Evolutionary conservation across 2,113 vertebrate genomes (phyloP).

Genomic region (Platycercus adscitus): DNA sequence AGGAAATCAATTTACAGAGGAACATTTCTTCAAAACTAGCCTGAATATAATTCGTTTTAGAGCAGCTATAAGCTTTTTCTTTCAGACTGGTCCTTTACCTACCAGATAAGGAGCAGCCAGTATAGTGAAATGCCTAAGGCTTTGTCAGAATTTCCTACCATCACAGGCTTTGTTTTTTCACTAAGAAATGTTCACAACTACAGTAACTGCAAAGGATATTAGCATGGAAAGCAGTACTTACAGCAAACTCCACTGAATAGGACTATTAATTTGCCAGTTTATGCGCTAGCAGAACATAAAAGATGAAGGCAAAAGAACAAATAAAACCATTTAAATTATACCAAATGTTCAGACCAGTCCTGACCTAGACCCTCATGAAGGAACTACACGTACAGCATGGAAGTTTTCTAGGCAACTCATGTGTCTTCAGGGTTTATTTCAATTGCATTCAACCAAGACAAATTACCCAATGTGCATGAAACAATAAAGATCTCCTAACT

Average conservation of each 20-base stretch:
- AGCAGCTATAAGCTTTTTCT: background rate
- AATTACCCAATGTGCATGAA: background rate
- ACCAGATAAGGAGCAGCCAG: conserved; percentile 10
- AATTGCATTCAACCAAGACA: background rate
- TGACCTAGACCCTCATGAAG: background rate
- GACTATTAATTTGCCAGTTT: background rate
- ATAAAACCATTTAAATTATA: background rate
- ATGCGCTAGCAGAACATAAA: background rate
- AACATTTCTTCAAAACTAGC: background rate
- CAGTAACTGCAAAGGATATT: background rate
- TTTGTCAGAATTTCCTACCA: background rate
- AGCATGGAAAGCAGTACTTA: background rate
- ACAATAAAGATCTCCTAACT: background rate
- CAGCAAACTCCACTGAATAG: background rate
- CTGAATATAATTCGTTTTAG: background rate
- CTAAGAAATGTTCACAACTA: background rate
- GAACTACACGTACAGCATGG: background rate
- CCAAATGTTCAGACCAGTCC: background rate
- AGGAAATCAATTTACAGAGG: background rate
- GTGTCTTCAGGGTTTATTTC: background rate
- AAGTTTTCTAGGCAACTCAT: background rate
- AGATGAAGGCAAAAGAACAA: background rate
- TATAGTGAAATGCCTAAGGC: background rate
- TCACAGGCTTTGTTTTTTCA: background rate
- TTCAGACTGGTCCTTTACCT: background rate